phyloP scores from a whole-genome alignment of 1,140 invertebrate species.

The Aporrectodea caliginosa region DNA sequence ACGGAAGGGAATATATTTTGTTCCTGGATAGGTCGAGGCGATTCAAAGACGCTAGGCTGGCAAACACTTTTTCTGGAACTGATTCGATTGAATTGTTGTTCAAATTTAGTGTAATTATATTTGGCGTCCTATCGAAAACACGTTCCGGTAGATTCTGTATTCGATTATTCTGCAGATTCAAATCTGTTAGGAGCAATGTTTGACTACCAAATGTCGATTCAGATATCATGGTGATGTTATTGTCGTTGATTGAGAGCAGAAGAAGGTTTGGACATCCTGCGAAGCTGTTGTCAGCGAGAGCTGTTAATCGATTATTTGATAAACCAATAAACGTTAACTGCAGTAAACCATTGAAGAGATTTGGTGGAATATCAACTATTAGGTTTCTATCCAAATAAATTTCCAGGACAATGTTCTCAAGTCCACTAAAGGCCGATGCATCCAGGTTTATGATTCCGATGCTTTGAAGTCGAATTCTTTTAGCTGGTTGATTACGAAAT shows the following conservation, averaged over 20 bases:
- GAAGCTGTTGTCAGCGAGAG: not conserved
- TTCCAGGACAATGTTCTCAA: not conserved
- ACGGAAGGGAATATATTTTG: not conserved
- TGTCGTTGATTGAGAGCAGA: not conserved
- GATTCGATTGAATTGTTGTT: not conserved
- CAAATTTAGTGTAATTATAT: not conserved
- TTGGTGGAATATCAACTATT: not conserved
- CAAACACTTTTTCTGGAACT: not conserved
- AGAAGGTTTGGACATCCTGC: not conserved
- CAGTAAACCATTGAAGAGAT: not conserved
- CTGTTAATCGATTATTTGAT: not conserved
- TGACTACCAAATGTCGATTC: not conserved
- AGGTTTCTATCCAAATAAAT: not conserved
- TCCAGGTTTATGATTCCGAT: not conserved
- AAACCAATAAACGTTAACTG: not conserved
- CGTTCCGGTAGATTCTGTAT: not conserved
- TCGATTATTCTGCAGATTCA: not conserved
- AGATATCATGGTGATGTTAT: not conserved
- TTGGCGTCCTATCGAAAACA: not conserved
- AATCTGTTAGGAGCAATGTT: not conserved
- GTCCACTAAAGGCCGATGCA: not conserved
- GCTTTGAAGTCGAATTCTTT: not conserved
- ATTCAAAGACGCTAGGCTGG: not conserved
- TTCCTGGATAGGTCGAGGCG: not conserved
- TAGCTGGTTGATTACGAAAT: not conserved